phyloP scores from a whole-genome alignment of 2,888 invertebrate species.

The Cetonia aurata region DNA sequence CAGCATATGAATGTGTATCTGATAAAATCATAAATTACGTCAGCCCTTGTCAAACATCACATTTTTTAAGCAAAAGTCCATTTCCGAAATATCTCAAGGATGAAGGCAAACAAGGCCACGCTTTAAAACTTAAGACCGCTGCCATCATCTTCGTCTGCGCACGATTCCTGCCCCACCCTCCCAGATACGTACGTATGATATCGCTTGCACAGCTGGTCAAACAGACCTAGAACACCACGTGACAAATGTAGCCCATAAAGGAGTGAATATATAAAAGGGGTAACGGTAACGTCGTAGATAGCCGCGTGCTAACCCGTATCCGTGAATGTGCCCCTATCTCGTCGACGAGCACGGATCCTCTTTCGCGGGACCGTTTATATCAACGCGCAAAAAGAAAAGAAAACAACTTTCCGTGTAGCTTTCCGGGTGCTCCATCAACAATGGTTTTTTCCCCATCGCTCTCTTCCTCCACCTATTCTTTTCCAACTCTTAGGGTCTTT shows the following conservation, averaged over 20 bases:
- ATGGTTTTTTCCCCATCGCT: slow-evolving; percentile 3
- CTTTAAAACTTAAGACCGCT: slow-evolving; percentile 17
- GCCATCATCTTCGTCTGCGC: neutral
- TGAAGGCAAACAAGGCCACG: neutral
- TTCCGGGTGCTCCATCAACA: slow-evolving; percentile 4
- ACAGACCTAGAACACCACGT: slow-evolving; percentile 35
- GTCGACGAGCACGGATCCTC: neutral
- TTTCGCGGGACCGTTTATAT: neutral
- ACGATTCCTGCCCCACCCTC: neutral
- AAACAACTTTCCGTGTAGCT: slow-evolving; percentile 4
- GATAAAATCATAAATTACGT: no score
- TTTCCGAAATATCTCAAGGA: neutral
- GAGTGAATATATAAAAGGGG: slow-evolving; percentile 29
- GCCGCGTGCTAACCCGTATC: slow-evolving; percentile 21
- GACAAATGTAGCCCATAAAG: slow-evolving; percentile 38
- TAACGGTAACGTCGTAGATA: slow-evolving; percentile 5
- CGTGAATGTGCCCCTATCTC: slow-evolving; percentile 38
- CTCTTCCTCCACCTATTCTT: neutral
- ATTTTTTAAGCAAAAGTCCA: slow-evolving; percentile 4
- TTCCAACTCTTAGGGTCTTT: neutral
- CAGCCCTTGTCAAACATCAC: neutral
- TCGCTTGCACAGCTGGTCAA: slow-evolving; percentile 41
- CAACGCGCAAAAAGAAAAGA: slow-evolving; percentile 4
- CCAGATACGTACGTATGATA: slow-evolving; percentile 23
- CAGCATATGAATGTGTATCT: no score